Evolutionary conservation across 2,797 vertebrate genomes (phyloP), one percentile per base, ranked within the genome.

Genomic region (Tauraco hartlaubi): DNA sequence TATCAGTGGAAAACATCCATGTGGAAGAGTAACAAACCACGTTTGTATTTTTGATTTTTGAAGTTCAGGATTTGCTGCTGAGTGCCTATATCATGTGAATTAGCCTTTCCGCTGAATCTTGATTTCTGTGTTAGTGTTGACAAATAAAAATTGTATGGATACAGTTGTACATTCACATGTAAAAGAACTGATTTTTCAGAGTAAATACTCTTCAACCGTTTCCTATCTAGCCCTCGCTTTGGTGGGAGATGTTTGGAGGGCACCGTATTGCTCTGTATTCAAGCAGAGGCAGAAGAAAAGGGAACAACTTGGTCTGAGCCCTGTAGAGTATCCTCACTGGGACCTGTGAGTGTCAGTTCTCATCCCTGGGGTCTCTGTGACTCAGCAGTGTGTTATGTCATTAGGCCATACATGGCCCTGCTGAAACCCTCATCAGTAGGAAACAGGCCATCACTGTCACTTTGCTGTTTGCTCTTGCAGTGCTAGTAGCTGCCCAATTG

Each of bases 341-440:
- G 29, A 46, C 43, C 25, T 59, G 29, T 29, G 67, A 49, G 33
- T 66, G 67, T 41, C 56, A 35, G 7, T 62, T 95, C 31, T 43
- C 31, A 33, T 62, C 71, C 44, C 31, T 37, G 59, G 41, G 12
- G 17, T 68, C 59, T 31, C 20, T 31, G 29, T 68, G 49, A 25
- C 31, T 8, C 0, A 1, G 37, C 29, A 69, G 56, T 2, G 2
- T 67, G 26, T 58, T n/a, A 5, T 14, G 15, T 37, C 41, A 16
- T 26, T 39, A 59, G 48, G 43, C 52, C 1, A 0, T 61, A 8
- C 0, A 0, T 54, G 46, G 12, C 41, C 15, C 31, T 58, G 33
- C 48, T 49, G 72, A 69, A 88, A 33, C 46, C 6, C 2, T 33
- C 31, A 4, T 44, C 33, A n/a, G 54, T 16, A 63, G 74, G 35